Percentiles rank a stretch among this genome's conserved stretches.
Conservation (phyloP, 2,797 vertebrate genomes). For the Buceros bicornis region DNA sequence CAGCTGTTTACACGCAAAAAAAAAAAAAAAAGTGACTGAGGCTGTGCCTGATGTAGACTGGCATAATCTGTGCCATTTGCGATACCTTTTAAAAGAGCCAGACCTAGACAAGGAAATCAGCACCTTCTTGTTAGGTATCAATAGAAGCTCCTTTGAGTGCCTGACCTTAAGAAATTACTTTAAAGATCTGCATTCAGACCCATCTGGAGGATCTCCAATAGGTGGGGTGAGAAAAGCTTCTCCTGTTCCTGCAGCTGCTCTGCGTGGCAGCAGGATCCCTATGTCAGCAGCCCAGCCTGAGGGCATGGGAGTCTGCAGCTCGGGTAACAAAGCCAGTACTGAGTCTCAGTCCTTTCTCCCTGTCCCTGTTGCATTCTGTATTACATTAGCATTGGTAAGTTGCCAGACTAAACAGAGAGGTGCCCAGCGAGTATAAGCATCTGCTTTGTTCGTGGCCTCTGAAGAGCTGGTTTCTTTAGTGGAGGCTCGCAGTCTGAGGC, state of each 20-base stretch:
- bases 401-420: conserved; percentile 13
- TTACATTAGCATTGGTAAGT: background rate
- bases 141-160: background rate
- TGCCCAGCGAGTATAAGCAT: background rate
- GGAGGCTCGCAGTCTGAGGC: background rate
- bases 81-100: background rate
- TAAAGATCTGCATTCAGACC: background rate
- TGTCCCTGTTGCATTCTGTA: background rate
- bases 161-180: background rate
- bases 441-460: background rate
- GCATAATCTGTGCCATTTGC: background rate
- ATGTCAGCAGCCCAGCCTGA: background rate
- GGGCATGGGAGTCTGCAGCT: background rate
- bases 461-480: background rate
- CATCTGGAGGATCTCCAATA: background rate
- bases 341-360: background rate
- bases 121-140: background rate
- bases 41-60: background rate
- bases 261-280: background rate
- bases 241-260: background rate
- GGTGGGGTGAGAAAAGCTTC: background rate
- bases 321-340: background rate
- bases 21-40: background rate
- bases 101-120: background rate
- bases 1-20: background rate